A percentile compares a stretch with the other conserved stretches of the same genome.
Evolutionary conservation across 2,888 invertebrate species (phyloP).

Genomic region (Chrysopilus asiliformis): DNA sequence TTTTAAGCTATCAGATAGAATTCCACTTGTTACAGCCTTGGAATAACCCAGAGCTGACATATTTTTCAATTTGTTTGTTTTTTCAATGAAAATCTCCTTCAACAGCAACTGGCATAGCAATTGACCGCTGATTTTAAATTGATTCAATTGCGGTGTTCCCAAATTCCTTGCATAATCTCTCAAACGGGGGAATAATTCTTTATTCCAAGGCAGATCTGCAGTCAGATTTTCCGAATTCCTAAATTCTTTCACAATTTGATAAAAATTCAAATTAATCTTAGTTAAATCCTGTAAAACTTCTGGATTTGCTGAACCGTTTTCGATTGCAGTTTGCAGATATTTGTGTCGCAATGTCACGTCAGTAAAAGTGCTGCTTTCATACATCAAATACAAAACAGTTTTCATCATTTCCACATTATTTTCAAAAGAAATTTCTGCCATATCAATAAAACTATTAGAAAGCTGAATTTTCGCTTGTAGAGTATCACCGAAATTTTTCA

Average conservation of each 20-base stretch:
- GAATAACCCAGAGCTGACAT: conserved; percentile 29
- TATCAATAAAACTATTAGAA: conserved; percentile 18
- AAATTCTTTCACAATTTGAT: conserved; percentile 7
- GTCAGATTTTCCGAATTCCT: conserved; percentile 4
- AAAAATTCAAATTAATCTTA: conserved; percentile 17
- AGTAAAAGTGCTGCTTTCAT: conserved; percentile 31
- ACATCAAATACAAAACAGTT: conserved; percentile 34
- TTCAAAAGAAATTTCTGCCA: conserved; percentile 16
- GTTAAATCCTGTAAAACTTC: neutral
- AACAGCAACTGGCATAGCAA: too few species aligned
- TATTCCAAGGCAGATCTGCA: conserved; percentile 29
- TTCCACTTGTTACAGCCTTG: conserved; percentile 21
- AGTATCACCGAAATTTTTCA: conserved; percentile 12
- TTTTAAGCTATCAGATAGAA: conserved; percentile 25
- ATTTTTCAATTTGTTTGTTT: conserved; percentile 18
- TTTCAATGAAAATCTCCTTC: too few species aligned
- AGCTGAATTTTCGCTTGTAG: conserved; percentile 12
- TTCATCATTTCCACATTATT: conserved; percentile 15
- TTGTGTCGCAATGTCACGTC: conserved; percentile 30
- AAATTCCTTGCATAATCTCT: too few species aligned
- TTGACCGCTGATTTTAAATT: too few species aligned
- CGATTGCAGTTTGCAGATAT: conserved; percentile 20
- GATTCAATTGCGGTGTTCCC: too few species aligned
- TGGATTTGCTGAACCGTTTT: conserved; percentile 5
- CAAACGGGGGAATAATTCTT: conserved; percentile 26